A percentile compares a stretch with the other conserved stretches of the same genome.
These are phyloP conservation scores for Upupa epops DNA, from an alignment of 2,113 vertebrate genomes.

Conservation along the genomic window DNA sequence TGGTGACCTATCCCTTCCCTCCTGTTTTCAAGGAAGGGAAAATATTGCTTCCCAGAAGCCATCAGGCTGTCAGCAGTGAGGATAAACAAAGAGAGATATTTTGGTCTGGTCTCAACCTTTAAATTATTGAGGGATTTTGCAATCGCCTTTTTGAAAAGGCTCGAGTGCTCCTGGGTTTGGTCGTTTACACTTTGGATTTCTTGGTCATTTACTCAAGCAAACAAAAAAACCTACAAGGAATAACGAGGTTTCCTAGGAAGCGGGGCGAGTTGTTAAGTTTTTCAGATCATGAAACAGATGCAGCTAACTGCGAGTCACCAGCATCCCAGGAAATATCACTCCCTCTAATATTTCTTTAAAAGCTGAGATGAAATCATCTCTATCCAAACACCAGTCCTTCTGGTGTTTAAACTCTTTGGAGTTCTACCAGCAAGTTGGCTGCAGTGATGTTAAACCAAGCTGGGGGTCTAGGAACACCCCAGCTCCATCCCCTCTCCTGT, in stretches of 20 bases:
- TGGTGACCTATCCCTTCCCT: neutral
- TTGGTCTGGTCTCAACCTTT: neutral
- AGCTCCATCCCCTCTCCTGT: neutral
- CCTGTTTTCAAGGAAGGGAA: neutral
- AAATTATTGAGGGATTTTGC: neutral
- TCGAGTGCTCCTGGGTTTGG: neutral
- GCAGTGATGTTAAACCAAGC: neutral
- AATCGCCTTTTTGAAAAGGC: neutral
- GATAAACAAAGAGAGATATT: neutral
- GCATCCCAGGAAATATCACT: constrained; percentile 14
- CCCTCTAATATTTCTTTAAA: constrained; percentile 9
- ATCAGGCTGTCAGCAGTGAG: neutral
- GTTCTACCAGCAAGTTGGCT: neutral
- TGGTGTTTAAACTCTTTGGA: neutral
- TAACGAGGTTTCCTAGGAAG: constrained; percentile 20
- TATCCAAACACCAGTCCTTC: neutral
- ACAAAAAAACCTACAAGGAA: neutral
- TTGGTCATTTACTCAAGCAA: neutral
- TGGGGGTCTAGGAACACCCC: neutral
- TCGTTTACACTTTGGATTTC: neutral
- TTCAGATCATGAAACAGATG: neutral
- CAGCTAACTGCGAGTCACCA: constrained; percentile 5
- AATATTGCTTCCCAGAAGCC: neutral
- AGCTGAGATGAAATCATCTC: constrained; percentile 2
- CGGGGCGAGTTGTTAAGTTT: neutral